Base-by-base conservation (phyloP, 2,113 vertebrate genomes). In the Ploceus nigricollis region DNA sequence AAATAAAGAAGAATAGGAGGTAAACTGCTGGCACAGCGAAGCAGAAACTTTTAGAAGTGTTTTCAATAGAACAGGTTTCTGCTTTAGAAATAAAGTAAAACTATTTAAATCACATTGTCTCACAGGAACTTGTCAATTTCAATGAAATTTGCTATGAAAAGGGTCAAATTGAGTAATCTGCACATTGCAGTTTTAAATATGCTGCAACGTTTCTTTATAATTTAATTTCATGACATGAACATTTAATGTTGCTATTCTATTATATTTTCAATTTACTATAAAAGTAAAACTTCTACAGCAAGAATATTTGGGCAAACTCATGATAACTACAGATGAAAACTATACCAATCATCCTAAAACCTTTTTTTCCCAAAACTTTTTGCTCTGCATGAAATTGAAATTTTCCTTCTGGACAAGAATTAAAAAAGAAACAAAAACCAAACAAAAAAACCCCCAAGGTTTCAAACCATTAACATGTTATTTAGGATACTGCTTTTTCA, bases 381-480 rank as follows among this genome's bases (percentile, higher is more conserved):
- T 81, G 3, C 42, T 51, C 15, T 76, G 4, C 22, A 45, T 16
- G 10, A 79, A 82, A 76, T 13, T 27, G 14, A 68, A 63, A 54
- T 50, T 47, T 65, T 44, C 4, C 8, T 50, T 44, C 33, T 64
- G 42, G 10, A 53, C 4, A 65, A 79, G 10, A 76, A 53, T 20
- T 57, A 2, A 44, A 18, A 42, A 65, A 44, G 10, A 25, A 45
- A 12, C 19, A 64, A 42, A 42, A 54, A 54, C 1, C 22, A 39
- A 60, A 45, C 3, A 7, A 63, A 21, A 9, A 21, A 2, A n/a
- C n/a, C 6, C 7, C 1, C 4, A 42, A 51, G 4, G 2, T 69
- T 83, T 78, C 50, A 81, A 57, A 77, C 5, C 18, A 37, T 17
- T 33, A n/a, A 8, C 13, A 45, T 82, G 89, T 91, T 65, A 24